Evolutionary conservation across 2,113 vertebrate genomes (phyloP).

Genomic region (Pycnonotus jocosus): DNA sequence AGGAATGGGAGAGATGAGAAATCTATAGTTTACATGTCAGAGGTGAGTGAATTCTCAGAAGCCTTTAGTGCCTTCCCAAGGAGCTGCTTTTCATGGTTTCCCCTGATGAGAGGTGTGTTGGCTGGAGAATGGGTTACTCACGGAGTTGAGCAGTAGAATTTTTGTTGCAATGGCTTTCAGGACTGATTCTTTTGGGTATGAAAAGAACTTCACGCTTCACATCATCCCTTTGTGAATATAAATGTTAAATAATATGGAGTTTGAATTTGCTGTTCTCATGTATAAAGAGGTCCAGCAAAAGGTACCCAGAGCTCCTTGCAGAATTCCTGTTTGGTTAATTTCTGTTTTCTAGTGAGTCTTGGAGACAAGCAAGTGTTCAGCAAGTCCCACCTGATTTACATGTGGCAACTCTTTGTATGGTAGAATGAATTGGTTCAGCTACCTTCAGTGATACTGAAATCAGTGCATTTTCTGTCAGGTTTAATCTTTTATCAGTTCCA

Average conservation of each 20-base stretch:
- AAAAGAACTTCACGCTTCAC: neutral
- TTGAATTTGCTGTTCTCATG: neutral
- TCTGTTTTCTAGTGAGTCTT: neutral
- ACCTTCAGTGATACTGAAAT: neutral
- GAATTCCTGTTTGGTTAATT: neutral
- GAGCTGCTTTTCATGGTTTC: neutral
- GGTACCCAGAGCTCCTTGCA: neutral
- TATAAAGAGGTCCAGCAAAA: neutral
- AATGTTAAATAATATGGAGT: rapidly evolving
- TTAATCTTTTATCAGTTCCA: neutral
- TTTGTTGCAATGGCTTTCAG: neutral
- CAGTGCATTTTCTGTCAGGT: neutral
- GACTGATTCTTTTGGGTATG: neutral
- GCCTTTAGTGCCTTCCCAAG: neutral
- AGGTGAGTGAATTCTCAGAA: neutral
- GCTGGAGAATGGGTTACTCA: neutral
- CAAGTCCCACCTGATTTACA: neutral
- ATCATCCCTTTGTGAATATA: neutral
- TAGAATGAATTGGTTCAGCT: neutral
- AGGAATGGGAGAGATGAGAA: neutral
- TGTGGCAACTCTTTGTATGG: neutral
- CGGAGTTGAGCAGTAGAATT: neutral
- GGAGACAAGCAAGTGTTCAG: neutral
- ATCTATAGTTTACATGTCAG: neutral
- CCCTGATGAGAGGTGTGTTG: neutral